Evolutionary conservation across 1,140 invertebrate species (phyloP), one percentile per base, ranked within the genome.

Genomic region (Ooceraea biroi): DNA sequence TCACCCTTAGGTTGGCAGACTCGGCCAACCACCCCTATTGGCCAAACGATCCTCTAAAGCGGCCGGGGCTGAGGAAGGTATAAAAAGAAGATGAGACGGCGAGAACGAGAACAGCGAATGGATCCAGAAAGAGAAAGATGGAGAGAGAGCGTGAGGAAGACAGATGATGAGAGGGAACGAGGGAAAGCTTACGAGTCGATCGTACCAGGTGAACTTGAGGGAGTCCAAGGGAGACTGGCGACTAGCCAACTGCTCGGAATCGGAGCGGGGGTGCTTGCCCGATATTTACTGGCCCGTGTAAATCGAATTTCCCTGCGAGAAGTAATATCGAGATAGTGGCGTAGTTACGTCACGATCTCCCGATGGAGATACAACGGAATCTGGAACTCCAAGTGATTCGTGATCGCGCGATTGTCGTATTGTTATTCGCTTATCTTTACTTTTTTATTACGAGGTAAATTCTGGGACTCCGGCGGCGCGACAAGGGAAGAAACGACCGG

Each of bases 151-250:
- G 41, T 14, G 57, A 48, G 44, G 19, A 12, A n/a, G 22, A 30
- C 1, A 41, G 25, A 30, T n/a, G 7, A 46, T 5, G 10, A n/a
- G 57, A 12, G 11, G 27, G 55, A 0, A 0, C 1, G 58, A 84
- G 85, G 85, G 84, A 58, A 86, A 86, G 85, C 85, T 86, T 71
- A 84, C 72, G 86, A 86, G 85, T 76, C 48, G 73, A 84, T 78
- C 80, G 55, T 84, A 73, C 68, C 82, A 71, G 84, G 87, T 90
- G 89, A 90, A 90, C 89, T 90, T 90, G 88, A 90, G 85, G 50
- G 76, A 84, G 57, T 85, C 77, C 83, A 52, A 83, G 66, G 74
- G 69, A 80, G 55, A 80, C 61, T 89, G 89, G 89, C 87, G 25
- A 78, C 41, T 68, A 55, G 87, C 85, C 85, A 87, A 90, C 50